These are phyloP conservation scores for Dasysyrphus tricinctus DNA, from an alignment of 2,888 invertebrate species.

Conservation along the genomic window DNA sequence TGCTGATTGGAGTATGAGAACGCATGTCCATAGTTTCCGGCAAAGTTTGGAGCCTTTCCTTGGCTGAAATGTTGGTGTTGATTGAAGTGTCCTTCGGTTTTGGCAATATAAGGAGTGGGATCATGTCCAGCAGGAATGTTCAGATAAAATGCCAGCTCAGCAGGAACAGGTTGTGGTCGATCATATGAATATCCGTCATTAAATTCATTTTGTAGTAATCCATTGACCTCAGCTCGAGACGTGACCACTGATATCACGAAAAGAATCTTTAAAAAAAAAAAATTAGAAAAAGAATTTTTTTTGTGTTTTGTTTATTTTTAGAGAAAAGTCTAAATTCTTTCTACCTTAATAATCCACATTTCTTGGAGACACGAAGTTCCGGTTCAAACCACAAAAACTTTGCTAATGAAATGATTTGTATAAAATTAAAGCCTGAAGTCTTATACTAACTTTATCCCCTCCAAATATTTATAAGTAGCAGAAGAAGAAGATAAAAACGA, in stretches of 20 bases:
- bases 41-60: not conserved
- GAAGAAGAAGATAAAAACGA: not conserved
- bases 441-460: slow-evolving; percentile 64
- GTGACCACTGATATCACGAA: slow-evolving; percentile 9
- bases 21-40: not conserved
- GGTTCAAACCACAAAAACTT: slow-evolving; percentile 41
- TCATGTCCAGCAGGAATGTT: slow-evolving; percentile 49
- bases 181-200: slow-evolving; percentile 48
- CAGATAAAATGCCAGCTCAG: slow-evolving; percentile 51
- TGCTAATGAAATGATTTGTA: slow-evolving; percentile 57
- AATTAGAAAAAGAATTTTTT: not conserved
- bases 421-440: slow-evolving; percentile 50
- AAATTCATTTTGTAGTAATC: slow-evolving; percentile 10
- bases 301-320: not conserved
- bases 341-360: slow-evolving; percentile 66
- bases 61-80: not conserved
- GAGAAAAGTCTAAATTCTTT: slow-evolving; percentile 25
- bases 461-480: not conserved
- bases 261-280: slow-evolving; percentile 27
- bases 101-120: not conserved
- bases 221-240: slow-evolving; percentile 20
- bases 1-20: not conserved
- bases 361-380: slow-evolving; percentile 30
- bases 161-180: slow-evolving; percentile 33
- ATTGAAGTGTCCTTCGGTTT: not conserved